Evolutionary conservation across 2,797 vertebrate genomes (phyloP), one percentile per base, ranked within the genome.

Genomic region (Sebastes steindachneri): DNA sequence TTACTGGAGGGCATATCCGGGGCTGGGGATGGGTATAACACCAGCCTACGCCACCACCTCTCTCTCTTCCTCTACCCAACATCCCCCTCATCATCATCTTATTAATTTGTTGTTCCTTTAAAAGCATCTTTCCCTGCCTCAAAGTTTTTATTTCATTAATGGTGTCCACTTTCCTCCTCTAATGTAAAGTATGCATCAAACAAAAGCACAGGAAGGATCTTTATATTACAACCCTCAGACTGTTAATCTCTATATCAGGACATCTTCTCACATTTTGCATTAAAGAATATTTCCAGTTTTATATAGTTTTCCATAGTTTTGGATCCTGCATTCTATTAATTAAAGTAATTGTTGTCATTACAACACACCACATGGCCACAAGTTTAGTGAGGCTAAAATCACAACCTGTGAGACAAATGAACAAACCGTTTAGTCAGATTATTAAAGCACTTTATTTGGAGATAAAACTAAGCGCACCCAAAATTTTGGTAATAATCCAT

Each of bases 1-100:
- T 96, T 92, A 96, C 97, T 97, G 95, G 96, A 97, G 97, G 97
- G 96, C 95, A 95, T 94, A 96, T 96, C 89, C 84, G 86, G 95
- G 95, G 95, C 95, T 96, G 96, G 93, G 95, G 96, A 95, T 92
- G 83, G 94, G 95, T 95, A 95, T 91, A 88, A 87, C 95, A 95
- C 84, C 84, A 79, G 62, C 85, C 71, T 59, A 21, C 71, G 23
- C 76, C 85, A 63, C 65, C 68, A 57, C 60, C 75, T 68, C 68
- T 70, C 41, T 55, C 59, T 55, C 68, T 45, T 37, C 23, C 69
- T 67, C 55, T 21, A 63, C 17, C 12, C 67, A 73, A 8, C 31
- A 6, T 17, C 28, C 41, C 62, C 57, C 53, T 41, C 65, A 58
- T 80, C 70, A 68, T 68, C 29, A 7, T 67, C 15, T 33, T 82